Base-by-base conservation (phyloP, 2,113 vertebrate genomes). In the Galeopterus variegatus region DNA sequence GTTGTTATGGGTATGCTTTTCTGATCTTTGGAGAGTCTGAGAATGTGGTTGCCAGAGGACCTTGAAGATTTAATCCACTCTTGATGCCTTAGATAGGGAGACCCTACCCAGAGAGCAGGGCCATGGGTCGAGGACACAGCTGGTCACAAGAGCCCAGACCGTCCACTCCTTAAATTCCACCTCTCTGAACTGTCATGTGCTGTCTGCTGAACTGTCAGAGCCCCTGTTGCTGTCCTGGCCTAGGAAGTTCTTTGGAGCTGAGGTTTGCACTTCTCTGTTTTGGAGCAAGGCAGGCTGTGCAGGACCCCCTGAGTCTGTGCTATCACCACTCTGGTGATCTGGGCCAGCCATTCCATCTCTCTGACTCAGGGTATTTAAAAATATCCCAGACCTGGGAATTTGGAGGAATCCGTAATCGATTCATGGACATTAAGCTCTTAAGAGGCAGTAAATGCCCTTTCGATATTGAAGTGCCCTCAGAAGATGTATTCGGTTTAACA, bases 361-460 rank as follows among this genome's bases (percentile, higher is more conserved):
- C 95, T 82, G 77, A 90, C 88, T 83, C 77, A 54, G 88, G 65
- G 45, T 19, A 17, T 79, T 58, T 93, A 69, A 92, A 95, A 89
- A 64, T 67, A 87, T 5, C 56, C 33, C 12, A 17, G 24, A 36
- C 24, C 60, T 19, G 80, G 45, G 33, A 28, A 54, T 90, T 17
- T 52, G 62, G 58, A 89, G 70, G 45, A 69, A 28, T 48, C 69
- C 33, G 0, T n/a, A 2, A 31, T 92, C 0, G 9, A n/a, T 70
- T 4, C 0, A 15, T 81, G 88, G n/a, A 1, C 56, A 60, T 15
- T 21, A 48, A 62, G 54, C 54, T 90, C 92, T 45, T 26, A 14
- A 26, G 50, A 41, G 56, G 23, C 33, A 60, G 67, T 33, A 54
- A 41, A 60, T 24, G 41, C 90, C n/a, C 15, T 58, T 72, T 14